Evolutionary conservation across 1,140 invertebrate genomes (phyloP).

Genomic region (Penaeus vannamei): DNA sequence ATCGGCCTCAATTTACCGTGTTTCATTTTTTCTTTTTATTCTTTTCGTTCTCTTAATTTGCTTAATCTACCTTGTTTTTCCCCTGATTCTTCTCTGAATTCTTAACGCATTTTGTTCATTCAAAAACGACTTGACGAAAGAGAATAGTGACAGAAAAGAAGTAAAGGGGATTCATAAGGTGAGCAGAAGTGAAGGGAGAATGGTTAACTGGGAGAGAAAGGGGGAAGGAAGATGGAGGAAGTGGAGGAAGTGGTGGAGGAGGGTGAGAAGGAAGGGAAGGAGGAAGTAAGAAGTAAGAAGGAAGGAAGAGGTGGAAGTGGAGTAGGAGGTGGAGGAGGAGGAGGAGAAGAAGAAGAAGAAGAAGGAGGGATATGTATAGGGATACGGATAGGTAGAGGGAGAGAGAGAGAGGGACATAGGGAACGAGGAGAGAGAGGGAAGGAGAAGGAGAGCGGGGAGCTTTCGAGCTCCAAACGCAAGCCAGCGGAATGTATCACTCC

Average conservation of each 20-base stretch:
- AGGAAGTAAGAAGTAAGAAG: background rate
- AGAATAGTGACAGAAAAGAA: no score
- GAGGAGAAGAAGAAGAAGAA: background rate
- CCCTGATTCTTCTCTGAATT: no score
- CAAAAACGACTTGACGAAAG: no score
- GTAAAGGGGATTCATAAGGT: no score
- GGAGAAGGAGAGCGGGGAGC: background rate
- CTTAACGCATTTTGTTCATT: no score
- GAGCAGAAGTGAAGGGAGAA: background rate
- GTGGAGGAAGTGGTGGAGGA: no score
- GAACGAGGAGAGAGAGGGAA: background rate
- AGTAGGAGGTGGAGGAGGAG: background rate
- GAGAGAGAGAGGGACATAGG: background rate
- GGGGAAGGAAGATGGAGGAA: background rate
- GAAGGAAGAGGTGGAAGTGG: background rate
- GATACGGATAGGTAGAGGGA: background rate
- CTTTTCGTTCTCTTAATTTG: no score
- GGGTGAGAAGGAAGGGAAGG: background rate
- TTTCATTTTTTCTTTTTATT: no score
- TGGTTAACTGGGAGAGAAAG: background rate
- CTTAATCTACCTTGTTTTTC: no score
- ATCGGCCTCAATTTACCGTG: no score
- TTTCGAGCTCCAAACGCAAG: background rate
- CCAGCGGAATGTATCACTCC: background rate
- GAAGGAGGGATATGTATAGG: background rate